Percentiles rank a stretch among this genome's conserved stretches.
Evolutionary conservation across 2,888 invertebrate genomes (phyloP).

Genomic region (Mesoligia furuncula): DNA sequence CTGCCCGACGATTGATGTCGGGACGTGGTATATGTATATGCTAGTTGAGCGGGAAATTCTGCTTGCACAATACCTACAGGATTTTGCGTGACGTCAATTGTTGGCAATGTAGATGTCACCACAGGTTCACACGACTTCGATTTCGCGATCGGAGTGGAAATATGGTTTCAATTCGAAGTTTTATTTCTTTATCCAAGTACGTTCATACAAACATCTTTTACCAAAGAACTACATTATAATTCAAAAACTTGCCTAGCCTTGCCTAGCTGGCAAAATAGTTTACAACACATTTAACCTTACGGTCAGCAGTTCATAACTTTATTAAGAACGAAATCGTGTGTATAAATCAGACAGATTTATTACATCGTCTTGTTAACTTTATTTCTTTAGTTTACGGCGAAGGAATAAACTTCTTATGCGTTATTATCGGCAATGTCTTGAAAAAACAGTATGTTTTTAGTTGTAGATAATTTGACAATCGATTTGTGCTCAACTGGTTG

Average conservation of each 20-base stretch:
- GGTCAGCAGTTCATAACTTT: slow-evolving; percentile 18
- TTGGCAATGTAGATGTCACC: no score
- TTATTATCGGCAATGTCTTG: slow-evolving; percentile 21
- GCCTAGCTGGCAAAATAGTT: not conserved
- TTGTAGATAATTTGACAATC: not conserved
- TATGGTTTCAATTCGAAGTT: not conserved
- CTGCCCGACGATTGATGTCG: no score
- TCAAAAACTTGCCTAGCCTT: not conserved
- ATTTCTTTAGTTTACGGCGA: slow-evolving; percentile 33
- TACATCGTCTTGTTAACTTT: slow-evolving; percentile 29
- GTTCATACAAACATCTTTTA: no score
- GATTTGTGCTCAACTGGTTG: not conserved
- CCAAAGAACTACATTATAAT: not conserved
- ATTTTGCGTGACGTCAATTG: no score
- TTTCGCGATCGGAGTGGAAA: not conserved
- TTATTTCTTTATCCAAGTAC: not conserved
- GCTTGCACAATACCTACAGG: no score
- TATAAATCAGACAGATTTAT: slow-evolving; percentile 48
- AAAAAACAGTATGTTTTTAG: not conserved
- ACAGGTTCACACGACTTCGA: not conserved
- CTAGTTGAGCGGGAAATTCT: no score
- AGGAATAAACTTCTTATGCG: slow-evolving; percentile 38
- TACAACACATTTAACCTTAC: slow-evolving; percentile 12
- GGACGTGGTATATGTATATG: no score
- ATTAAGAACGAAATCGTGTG: slow-evolving; percentile 18